phyloP scores from a whole-genome alignment of 2,113 vertebrate species.

The Tenebrosternarchus preto region DNA sequence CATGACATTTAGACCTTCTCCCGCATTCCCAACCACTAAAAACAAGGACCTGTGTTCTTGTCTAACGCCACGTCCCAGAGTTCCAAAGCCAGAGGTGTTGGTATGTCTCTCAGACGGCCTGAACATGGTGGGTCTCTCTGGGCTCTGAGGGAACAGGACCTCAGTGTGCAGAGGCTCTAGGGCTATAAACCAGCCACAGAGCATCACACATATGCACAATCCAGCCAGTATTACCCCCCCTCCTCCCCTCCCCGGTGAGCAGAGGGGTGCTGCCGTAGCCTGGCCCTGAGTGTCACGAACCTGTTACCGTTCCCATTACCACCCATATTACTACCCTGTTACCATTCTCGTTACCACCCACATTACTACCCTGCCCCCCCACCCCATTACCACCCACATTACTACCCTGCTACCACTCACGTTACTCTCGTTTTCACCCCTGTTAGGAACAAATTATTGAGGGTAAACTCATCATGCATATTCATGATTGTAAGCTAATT shows the following conservation, averaged over 20 bases:
- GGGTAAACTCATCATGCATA: no score
- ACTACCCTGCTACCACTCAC: no score
- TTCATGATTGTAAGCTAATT: no score
- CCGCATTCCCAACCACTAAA: constrained; percentile 19
- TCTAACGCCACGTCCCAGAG: constrained; percentile 36
- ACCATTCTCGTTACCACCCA: no score
- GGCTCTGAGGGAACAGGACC: constrained; percentile 29
- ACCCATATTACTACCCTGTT: background rate
- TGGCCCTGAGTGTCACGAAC: no score
- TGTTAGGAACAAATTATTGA: no score
- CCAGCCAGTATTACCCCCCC: background rate
- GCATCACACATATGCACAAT: background rate
- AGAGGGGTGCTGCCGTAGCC: background rate
- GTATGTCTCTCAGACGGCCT: constrained; percentile 27
- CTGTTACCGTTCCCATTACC: no score
- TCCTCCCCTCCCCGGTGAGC: no score
- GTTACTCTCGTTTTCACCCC: no score
- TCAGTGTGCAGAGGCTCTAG: background rate
- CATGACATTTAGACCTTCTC: background rate
- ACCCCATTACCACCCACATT: background rate
- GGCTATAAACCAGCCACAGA: constrained; percentile 8
- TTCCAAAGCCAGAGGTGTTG: constrained; percentile 46
- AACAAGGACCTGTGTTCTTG: background rate
- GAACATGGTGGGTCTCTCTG: constrained; percentile 10
- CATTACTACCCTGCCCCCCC: no score